Conservation (phyloP, 2,888 invertebrate species). For the Exocentrus adspersus region DNA sequence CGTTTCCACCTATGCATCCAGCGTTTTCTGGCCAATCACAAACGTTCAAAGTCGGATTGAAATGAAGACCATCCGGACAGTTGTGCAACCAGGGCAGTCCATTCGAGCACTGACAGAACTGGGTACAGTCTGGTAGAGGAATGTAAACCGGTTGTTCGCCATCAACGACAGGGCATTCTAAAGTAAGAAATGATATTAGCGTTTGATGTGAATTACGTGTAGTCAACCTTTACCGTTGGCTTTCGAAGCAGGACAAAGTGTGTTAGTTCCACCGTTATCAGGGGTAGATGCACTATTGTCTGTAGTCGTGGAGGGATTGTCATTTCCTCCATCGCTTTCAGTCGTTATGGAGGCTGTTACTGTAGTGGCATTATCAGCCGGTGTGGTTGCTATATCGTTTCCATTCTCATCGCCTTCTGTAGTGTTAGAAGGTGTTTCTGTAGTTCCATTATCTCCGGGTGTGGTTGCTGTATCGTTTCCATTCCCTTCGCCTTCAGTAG, state of each 20-base stretch:
- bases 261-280: too few relatives aligned
- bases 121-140: constrained; percentile 27
- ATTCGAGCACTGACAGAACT: constrained; percentile 43
- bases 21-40: constrained; percentile 31
- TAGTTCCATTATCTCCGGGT: background rate
- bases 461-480: too few relatives aligned
- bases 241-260: too few relatives aligned
- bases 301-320: too few relatives aligned
- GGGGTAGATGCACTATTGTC: background rate
- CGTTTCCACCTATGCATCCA: constrained; percentile 22
- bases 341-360: background rate
- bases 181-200: background rate
- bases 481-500: too few relatives aligned
- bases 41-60: constrained; percentile 28
- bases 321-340: background rate
- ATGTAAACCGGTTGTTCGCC: constrained; percentile 27
- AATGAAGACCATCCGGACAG: constrained; percentile 40
- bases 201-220: background rate
- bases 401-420: background rate
- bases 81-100: constrained; percentile 36
- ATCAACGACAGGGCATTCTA: constrained; percentile 31
- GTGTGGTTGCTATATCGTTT: background rate
- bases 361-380: background rate
- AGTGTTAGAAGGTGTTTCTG: background rate
- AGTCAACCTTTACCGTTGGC: background rate